Evolutionary conservation across 2,888 invertebrate species (phyloP), one percentile per base, ranked within the genome.

Genomic region (Brenthis daphne): DNA sequence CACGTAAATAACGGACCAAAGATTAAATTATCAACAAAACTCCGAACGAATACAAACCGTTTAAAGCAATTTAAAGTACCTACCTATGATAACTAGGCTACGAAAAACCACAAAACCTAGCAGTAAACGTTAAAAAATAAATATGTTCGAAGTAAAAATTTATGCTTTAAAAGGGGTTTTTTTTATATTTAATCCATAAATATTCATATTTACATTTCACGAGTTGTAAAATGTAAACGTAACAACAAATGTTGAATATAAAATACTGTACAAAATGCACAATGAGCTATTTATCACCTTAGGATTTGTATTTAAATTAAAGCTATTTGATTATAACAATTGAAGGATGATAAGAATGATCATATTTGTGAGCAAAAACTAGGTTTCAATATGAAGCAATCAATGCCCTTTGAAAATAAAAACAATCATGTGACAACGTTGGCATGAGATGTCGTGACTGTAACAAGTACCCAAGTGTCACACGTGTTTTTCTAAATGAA

Each of bases 1-100:
- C 33, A 63, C 37, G 77, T 75, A 82, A 82, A 74, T 92, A 90
- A 90, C 91, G 90, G 90, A 69, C 75, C 80, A 76, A 77, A 76
- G 78, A 77, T 81, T 81, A 88, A 90, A 90, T 87, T 86, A 86
- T 87, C 79, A 81, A 37, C 53, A 88, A 90, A 86, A 82, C 80
- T 82, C 82, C 81, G 81, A 43, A 77, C 75, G 74, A 81, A 81
- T 81, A 79, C 78, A 82, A 84, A 85, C 85, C 81, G 85, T 85
- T 88, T 77, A 76, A 83, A 80, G 75, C 77, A 81, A 76, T 83
- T 77, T 57, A 56, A 50, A 53, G 53, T 63, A 29, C 29, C 33
- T 53, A 60, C n/a, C 29, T 56, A 56, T 37, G 33, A n/a, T 56
- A 56, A 56, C 60, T 60, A 33, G 60, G 50, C 16, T 50, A 60